A percentile compares a stretch with the other conserved stretches of the same genome.
These are phyloP conservation scores for Sitta europaea DNA, from an alignment of 2,113 vertebrate species.

Conservation along the genomic window DNA sequence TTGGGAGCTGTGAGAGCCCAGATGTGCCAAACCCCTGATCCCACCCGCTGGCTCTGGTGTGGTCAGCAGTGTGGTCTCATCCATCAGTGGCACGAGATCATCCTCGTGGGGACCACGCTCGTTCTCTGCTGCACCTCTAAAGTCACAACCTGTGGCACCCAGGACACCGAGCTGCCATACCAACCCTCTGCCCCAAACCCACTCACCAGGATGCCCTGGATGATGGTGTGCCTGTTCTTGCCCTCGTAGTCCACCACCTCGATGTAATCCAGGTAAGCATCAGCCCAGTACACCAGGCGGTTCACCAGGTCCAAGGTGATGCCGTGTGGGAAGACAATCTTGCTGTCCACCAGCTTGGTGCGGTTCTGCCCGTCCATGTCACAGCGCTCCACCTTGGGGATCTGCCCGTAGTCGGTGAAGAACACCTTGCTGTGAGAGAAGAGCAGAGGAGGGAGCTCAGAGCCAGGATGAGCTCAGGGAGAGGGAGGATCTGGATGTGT, in stretches of 20 bases:
- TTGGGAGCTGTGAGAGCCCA: not conserved
- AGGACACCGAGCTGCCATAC: accelerated
- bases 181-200: not conserved
- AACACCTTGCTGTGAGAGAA: conserved; percentile 85
- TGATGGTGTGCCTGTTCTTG: conserved; percentile 95
- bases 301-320: conserved; percentile 94
- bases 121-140: too few species aligned
- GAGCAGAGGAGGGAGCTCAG: not conserved
- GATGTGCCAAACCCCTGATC: accelerated
- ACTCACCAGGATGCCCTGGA: conserved; percentile 95
- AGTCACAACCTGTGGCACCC: too few species aligned
- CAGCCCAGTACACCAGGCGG: conserved; percentile 95
- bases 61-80: not conserved
- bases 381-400: conserved; percentile 93
- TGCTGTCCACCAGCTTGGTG: conserved; percentile 95
- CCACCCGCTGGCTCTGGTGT: accelerated
- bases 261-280: conserved; percentile 96
- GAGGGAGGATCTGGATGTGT: accelerated
- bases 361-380: conserved; percentile 98
- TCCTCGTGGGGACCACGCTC: accelerated
- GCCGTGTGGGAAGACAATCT: conserved; percentile 94
- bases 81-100: accelerated
- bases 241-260: conserved; percentile 97
- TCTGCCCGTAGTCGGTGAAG: conserved; percentile 96
- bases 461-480: not conserved